Conservation (phyloP, 2,113 vertebrate species). For the Charadrius vociferus region DNA sequence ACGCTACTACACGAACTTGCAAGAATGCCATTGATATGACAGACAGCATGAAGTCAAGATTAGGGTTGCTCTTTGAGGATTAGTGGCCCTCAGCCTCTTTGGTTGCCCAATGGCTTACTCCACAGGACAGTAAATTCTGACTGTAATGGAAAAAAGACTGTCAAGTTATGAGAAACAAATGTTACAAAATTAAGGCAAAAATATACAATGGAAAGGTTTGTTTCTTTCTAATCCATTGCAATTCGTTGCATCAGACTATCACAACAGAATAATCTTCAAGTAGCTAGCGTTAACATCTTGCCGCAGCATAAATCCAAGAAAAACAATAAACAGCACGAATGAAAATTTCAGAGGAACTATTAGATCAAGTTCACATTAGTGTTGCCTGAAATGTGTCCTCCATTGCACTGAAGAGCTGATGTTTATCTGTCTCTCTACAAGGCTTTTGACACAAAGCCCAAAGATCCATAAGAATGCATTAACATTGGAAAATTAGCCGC, state of each 20-base stretch:
- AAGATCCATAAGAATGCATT: background rate
- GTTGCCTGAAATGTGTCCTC: background rate
- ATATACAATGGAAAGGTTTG: background rate
- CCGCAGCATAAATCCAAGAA: background rate
- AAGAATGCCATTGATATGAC: background rate
- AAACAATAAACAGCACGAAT: background rate
- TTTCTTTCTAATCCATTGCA: background rate
- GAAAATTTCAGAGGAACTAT: background rate
- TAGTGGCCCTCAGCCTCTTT: background rate
- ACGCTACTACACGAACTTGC: background rate
- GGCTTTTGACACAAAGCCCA: background rate
- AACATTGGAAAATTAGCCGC: background rate
- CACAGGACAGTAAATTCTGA: background rate
- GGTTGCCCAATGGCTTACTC: background rate
- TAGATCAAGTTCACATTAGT: background rate
- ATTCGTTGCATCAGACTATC: background rate
- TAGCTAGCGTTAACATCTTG: background rate
- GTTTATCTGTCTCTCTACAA: background rate
- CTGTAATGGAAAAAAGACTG: background rate
- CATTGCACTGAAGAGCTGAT: background rate
- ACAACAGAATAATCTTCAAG: background rate
- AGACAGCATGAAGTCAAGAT: background rate
- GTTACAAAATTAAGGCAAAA: background rate
- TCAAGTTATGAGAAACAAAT: background rate
- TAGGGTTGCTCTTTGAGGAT: background rate